These are phyloP conservation scores for Aythya baeri DNA, from an alignment of 2,113 vertebrate species.

Conservation along the genomic window DNA sequence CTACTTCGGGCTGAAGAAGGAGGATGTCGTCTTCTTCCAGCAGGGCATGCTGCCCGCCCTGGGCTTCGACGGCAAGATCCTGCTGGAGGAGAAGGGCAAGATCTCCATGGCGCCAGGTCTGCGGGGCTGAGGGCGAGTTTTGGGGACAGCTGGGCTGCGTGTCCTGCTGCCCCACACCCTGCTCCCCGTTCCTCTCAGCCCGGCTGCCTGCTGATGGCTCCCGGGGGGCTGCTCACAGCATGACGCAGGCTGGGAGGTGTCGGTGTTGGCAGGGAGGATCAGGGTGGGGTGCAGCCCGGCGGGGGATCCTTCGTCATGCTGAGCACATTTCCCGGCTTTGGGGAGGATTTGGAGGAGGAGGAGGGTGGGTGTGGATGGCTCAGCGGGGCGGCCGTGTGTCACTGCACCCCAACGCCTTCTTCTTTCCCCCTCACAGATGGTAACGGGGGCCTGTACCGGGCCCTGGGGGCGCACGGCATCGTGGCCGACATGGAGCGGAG, in stretches of 20 bases:
- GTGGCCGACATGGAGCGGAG: constrained; percentile 88
- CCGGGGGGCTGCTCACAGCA: fast-evolving
- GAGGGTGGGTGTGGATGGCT: fast-evolving
- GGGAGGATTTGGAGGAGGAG: not conserved
- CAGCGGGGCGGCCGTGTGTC: fast-evolving
- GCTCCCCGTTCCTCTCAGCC: not conserved
- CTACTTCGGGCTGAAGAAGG: constrained; percentile 89
- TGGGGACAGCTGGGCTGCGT: not conserved
- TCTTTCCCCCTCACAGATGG: constrained; percentile 79
- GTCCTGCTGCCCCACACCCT: not conserved
- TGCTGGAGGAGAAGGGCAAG: constrained; percentile 91
- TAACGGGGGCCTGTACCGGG: constrained; percentile 94
- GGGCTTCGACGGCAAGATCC: constrained; percentile 90
- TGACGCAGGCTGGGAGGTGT: not conserved
- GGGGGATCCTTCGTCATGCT: not conserved
- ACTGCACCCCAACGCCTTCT: not conserved
- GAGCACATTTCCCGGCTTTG: fast-evolving
- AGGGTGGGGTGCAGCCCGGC: not conserved
- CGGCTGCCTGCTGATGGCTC: not conserved
- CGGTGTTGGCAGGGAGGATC: not conserved
- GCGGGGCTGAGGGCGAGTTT: not conserved
- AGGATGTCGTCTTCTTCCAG: constrained; percentile 91
- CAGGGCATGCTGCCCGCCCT: constrained; percentile 98
- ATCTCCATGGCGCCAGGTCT: constrained; percentile 95
- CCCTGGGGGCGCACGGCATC: constrained; percentile 85